Conservation (phyloP, 2,888 invertebrate species). For the Silvanus unidentatus region DNA sequence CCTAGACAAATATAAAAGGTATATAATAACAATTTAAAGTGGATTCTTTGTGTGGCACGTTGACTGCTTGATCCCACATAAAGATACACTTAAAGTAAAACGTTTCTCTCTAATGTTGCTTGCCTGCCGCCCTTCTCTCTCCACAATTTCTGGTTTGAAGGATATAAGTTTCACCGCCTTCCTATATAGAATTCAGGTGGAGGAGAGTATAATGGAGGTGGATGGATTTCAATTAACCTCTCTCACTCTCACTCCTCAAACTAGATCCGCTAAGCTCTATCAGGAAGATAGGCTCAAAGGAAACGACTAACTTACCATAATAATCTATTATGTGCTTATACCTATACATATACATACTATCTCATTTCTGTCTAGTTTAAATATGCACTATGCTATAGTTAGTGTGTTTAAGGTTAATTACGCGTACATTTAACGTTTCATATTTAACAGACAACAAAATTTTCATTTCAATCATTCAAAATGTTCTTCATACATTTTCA, state of each 20-base stretch:
- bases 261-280: conserved; percentile 21
- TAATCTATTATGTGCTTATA: conserved; percentile 36
- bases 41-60: too few relatives aligned
- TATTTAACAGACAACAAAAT: too few relatives aligned
- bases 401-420: conserved; percentile 25
- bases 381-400: conserved; percentile 20
- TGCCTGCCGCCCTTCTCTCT: too few relatives aligned
- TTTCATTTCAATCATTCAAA: too few relatives aligned
- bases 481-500: too few relatives aligned
- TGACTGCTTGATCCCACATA: not conserved
- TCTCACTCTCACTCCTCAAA: conserved; percentile 25
- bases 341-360: conserved; percentile 21
- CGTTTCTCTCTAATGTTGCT: not conserved
- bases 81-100: conserved; percentile 3
- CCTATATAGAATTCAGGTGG: conserved; percentile 36
- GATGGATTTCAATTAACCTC: conserved; percentile 46
- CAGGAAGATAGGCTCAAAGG: conserved; percentile 34
- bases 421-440: too few relatives aligned
- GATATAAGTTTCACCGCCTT: conserved; percentile 37
- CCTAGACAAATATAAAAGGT: too few relatives aligned
- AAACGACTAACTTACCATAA: conserved; percentile 38
- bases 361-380: conserved; percentile 23
- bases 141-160: not conserved
- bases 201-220: conserved; percentile 43
- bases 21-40: too few relatives aligned